phyloP scores from a whole-genome alignment of 2,113 vertebrate genomes.

The Epinephelus cyanopodus region DNA sequence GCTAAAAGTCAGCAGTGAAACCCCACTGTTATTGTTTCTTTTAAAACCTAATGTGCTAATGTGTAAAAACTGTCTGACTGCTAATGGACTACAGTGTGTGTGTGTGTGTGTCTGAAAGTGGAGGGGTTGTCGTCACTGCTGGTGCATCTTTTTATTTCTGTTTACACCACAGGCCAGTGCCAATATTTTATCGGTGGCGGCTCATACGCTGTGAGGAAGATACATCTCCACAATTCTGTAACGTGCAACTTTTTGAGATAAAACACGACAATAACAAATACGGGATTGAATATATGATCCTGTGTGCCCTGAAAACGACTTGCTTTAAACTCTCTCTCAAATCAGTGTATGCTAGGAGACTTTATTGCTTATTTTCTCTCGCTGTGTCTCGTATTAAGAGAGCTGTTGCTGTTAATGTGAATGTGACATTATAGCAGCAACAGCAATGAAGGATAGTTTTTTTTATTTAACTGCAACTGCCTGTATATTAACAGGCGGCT shows the following conservation, averaged over 20 bases:
- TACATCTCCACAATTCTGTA: neutral
- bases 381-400: neutral
- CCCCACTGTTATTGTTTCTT: slow-evolving; percentile 7
- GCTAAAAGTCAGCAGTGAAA: slow-evolving; percentile 3
- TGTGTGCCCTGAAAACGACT: neutral
- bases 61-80: neutral
- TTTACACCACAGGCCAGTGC: neutral
- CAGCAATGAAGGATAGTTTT: neutral
- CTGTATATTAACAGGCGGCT: neutral
- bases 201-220: slow-evolving; percentile 12
- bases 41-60: slow-evolving; percentile 6
- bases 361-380: neutral
- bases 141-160: slow-evolving; percentile 4
- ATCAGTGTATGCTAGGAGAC: neutral
- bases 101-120: slow-evolving; percentile 15
- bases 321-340: neutral
- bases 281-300: neutral
- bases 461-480: neutral
- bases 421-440: neutral
- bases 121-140: neutral
- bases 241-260: neutral
- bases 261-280: neutral
- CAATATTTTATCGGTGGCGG: slow-evolving; percentile 34
- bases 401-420: neutral
- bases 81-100: slow-evolving; percentile 29